phyloP scores from a whole-genome alignment of 2,113 vertebrate genomes.

The Chroicocephalus ridibundus region DNA sequence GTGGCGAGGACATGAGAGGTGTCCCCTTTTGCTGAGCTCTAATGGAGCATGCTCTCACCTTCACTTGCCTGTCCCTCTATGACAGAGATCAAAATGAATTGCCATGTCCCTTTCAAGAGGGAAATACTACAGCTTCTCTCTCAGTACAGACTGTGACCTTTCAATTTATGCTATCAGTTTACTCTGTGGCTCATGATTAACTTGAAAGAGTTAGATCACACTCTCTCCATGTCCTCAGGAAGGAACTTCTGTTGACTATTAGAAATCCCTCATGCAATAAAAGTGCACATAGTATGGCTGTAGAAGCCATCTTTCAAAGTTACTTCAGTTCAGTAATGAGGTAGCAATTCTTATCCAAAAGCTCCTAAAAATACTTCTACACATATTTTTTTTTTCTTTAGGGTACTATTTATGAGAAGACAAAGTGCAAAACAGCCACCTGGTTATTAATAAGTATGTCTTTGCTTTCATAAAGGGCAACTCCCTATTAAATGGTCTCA shows the following conservation, averaged over 20 bases:
- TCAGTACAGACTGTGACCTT: constrained; percentile 43
- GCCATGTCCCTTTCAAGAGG: background rate
- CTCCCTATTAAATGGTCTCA: background rate
- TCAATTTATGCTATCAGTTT: constrained; percentile 52
- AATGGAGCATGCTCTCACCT: background rate
- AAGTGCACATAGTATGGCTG: background rate
- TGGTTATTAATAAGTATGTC: background rate
- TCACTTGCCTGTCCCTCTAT: background rate
- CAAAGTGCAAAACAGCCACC: background rate
- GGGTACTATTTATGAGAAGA: background rate
- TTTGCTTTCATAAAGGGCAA: background rate
- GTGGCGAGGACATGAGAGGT: rapidly evolving
- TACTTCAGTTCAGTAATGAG: constrained; percentile 5
- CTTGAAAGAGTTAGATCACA: constrained; percentile 37
- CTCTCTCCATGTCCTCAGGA: background rate
- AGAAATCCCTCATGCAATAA: constrained; percentile 39
- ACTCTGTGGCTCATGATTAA: constrained; percentile 57
- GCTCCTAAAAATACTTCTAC: background rate
- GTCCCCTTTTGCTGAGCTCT: background rate
- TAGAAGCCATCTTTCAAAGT: constrained; percentile 1
- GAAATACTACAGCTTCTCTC: constrained; percentile 11
- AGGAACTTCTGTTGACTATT: constrained; percentile 41
- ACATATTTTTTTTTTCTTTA: rapidly evolving
- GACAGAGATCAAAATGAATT: constrained; percentile 22
- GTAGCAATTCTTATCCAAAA: background rate